Evolutionary conservation across 1,140 invertebrate genomes (phyloP).

Genomic region (Calliphora vicina): DNA sequence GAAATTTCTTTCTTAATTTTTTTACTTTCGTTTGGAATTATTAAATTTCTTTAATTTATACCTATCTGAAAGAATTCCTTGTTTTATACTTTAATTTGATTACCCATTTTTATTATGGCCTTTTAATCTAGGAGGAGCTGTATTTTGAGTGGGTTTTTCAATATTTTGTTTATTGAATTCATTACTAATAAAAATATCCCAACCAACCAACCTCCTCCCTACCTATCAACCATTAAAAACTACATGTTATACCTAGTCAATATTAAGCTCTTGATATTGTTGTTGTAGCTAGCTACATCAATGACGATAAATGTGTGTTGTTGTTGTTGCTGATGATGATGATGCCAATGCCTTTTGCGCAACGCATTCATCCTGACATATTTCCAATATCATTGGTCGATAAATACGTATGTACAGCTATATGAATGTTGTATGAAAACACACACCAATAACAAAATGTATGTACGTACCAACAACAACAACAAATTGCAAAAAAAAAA

Average conservation of each 20-base stretch:
- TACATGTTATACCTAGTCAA: background rate
- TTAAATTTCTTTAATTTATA: too few species aligned
- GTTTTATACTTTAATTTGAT: too few species aligned
- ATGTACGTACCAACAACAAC: conserved; percentile 47
- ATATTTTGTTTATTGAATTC: background rate
- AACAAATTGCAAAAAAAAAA: conserved; percentile 32
- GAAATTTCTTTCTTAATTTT: too few species aligned
- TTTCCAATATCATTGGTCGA: conserved; percentile 64
- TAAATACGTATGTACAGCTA: conserved; percentile 49
- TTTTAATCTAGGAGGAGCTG: background rate
- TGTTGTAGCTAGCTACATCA: conserved; percentile 11
- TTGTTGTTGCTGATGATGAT: conserved; percentile 24
- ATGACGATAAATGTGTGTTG: background rate
- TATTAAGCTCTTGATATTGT: background rate
- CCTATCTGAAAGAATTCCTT: too few species aligned
- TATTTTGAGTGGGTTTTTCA: background rate
- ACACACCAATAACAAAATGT: too few species aligned
- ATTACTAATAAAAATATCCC: background rate
- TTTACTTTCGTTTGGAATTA: too few species aligned
- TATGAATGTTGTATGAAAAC: too few species aligned
- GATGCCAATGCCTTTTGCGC: conserved; percentile 54
- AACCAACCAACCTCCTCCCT: background rate
- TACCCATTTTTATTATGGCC: too few species aligned
- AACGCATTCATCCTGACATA: conserved; percentile 55
- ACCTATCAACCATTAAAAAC: too few species aligned